phyloP scores from a whole-genome alignment of 1,140 invertebrate genomes.

The Cherax quadricarinatus region DNA sequence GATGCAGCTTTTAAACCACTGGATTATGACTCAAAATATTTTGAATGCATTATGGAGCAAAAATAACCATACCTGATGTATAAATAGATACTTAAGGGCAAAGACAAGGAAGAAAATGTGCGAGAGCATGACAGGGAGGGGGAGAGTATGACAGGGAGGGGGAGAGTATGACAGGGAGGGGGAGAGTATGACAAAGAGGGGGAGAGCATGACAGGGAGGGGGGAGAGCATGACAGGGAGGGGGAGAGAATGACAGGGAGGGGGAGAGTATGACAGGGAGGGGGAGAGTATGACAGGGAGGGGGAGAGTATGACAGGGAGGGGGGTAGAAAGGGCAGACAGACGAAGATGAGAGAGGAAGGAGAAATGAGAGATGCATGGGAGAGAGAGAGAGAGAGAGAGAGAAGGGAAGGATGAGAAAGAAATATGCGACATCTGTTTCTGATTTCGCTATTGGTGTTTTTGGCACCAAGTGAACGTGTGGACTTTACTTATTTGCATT shows the following conservation, averaged over 20 bases:
- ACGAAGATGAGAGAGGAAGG: not conserved
- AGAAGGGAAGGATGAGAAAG: not conserved
- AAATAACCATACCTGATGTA: too few relatives aligned
- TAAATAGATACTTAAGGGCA: too few relatives aligned
- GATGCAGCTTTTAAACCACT: too few relatives aligned
- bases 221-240: not conserved
- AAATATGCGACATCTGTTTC: conserved; percentile 20
- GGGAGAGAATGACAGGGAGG: not conserved
- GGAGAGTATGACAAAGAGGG: not conserved
- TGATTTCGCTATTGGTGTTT: conserved; percentile 3
- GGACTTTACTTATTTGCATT: not conserved
- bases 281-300: not conserved
- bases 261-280: not conserved
- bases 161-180: not conserved
- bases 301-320: not conserved
- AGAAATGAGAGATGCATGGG: not conserved
- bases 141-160: not conserved
- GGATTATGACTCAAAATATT: too few relatives aligned
- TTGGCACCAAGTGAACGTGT: not conserved
- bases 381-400: not conserved
- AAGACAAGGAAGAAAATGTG: not conserved
- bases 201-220: too few relatives aligned
- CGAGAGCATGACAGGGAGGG: not conserved
- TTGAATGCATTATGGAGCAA: too few relatives aligned
- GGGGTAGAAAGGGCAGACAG: not conserved